These are phyloP conservation scores for Catharus minimus DNA, from an alignment of 2,113 vertebrate genomes.

Conservation along the genomic window DNA sequence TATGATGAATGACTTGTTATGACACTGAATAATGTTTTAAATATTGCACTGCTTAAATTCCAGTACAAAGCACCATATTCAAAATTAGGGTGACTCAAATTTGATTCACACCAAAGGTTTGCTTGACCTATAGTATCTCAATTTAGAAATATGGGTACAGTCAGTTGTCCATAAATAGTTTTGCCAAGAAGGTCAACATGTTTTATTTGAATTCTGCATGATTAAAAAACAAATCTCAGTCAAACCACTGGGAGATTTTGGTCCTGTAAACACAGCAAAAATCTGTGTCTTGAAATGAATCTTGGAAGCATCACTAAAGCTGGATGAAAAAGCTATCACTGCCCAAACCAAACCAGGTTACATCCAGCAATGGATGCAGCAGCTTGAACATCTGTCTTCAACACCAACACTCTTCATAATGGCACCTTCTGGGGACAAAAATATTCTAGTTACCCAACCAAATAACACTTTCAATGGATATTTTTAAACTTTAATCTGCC, in stretches of 20 bases:
- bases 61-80: neutral
- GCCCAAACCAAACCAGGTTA: neutral
- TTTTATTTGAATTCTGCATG: neutral
- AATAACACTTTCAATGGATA: neutral
- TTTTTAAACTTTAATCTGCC: neutral
- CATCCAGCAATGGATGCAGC: neutral
- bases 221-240: neutral
- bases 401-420: neutral
- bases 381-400: neutral
- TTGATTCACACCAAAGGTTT: neutral
- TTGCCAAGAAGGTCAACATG: neutral
- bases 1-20: constrained; percentile 25
- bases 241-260: neutral
- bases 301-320: neutral
- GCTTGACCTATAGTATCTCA: neutral
- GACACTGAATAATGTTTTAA: constrained; percentile 14
- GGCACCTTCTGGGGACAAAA: neutral
- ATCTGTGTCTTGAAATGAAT: neutral
- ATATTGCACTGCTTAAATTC: neutral
- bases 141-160: neutral
- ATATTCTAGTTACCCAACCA: neutral
- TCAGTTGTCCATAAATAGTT: neutral
- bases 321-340: neutral
- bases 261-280: neutral
- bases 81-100: neutral